These are phyloP conservation scores for Dysmachus trigonus DNA, from an alignment of 2,888 invertebrate genomes.

Conservation along the genomic window DNA sequence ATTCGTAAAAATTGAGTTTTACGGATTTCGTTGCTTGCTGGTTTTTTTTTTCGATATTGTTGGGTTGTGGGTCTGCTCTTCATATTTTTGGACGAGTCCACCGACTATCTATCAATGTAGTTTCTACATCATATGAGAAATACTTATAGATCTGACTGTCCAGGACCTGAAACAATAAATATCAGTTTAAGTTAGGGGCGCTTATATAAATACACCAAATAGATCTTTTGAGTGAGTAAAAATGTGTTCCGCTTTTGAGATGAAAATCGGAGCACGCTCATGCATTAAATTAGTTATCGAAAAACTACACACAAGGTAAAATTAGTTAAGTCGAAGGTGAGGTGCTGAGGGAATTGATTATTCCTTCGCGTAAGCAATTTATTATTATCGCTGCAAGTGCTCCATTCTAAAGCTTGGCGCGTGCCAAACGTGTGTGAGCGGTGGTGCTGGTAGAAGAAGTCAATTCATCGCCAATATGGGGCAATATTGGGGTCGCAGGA, in stretches of 20 bases:
- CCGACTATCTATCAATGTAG: conserved; percentile 58
- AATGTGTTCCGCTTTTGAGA: not conserved
- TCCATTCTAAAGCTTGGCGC: not conserved
- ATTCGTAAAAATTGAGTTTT: not conserved
- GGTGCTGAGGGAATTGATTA: not conserved
- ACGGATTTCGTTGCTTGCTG: not conserved
- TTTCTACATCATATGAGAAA: conserved; percentile 62
- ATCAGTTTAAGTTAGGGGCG: conserved; percentile 45
- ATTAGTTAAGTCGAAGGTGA: not conserved
- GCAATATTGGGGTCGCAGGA: not conserved
- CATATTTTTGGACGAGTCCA: not conserved
- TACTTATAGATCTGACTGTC: conserved; percentile 71
- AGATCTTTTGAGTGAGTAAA: not conserved
- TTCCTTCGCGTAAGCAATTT: not conserved
- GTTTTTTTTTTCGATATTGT: not conserved
- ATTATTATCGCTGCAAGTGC: not conserved
- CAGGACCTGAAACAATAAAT: conserved; percentile 68
- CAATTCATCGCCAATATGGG: not conserved
- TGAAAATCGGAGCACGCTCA: not conserved
- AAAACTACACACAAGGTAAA: not conserved
- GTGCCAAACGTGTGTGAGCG: not conserved
- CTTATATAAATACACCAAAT: not conserved
- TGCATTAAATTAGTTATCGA: not conserved
- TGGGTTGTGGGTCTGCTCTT: not conserved
- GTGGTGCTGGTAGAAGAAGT: not conserved